These are phyloP conservation scores for Spilarctia lutea DNA, from an alignment of 2,888 invertebrate species.

Conservation along the genomic window DNA sequence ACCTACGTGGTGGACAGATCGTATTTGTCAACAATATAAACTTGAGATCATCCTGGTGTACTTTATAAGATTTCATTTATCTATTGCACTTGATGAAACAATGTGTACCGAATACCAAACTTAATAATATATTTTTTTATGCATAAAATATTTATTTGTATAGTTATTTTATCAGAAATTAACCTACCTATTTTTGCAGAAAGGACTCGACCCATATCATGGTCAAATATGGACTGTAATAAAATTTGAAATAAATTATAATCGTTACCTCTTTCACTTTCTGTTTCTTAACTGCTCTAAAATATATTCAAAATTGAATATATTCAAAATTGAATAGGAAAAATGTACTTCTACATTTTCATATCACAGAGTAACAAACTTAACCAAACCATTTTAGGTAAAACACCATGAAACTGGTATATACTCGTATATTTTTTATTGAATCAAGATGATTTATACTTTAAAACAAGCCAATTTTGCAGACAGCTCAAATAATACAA, in stretches of 20 bases:
- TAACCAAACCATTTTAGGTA: too few relatives aligned
- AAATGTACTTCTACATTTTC: too few relatives aligned
- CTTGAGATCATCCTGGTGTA: conserved; percentile 53
- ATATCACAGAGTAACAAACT: too few relatives aligned
- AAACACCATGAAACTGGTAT: too few relatives aligned
- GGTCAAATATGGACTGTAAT: neutral
- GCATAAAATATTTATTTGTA: neutral
- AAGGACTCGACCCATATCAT: neutral
- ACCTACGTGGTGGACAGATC: conserved; percentile 59
- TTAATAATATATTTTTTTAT: too few relatives aligned
- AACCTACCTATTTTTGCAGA: neutral
- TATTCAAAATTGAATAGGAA: too few relatives aligned
- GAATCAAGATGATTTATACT: too few relatives aligned
- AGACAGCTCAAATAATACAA: neutral
- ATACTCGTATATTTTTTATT: too few relatives aligned
- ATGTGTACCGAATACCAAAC: conserved; percentile 1
- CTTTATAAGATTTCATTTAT: conserved; percentile 50
- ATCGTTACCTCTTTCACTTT: neutral
- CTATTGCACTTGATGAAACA: conserved; percentile 27
- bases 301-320: neutral
- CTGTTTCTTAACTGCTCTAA: too few relatives aligned
- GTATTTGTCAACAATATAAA: conserved; percentile 75
- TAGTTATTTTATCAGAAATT: neutral
- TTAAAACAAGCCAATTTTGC: neutral
- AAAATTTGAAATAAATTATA: neutral